Evolutionary conservation across 2,113 vertebrate species (phyloP).

Genomic region (Crypturellus undulatus): DNA sequence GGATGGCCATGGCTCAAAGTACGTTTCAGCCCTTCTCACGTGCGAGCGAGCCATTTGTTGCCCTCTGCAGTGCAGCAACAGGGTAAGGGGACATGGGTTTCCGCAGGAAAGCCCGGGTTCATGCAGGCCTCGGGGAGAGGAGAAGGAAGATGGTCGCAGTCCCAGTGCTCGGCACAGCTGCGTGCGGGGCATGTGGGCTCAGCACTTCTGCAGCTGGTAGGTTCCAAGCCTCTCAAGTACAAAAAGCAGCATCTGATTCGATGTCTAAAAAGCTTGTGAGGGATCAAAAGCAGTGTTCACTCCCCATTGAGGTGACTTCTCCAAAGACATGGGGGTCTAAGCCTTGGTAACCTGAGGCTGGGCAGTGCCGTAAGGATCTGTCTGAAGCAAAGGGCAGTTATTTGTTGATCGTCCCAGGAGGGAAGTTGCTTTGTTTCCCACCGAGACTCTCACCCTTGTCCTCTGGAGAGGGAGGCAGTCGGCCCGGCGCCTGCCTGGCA

Average conservation of each 20-base stretch:
- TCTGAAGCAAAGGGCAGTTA: not conserved
- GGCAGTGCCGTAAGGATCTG: not conserved
- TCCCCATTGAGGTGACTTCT: not conserved
- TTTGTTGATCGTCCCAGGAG: not conserved
- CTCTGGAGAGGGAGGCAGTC: not conserved
- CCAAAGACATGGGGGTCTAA: not conserved
- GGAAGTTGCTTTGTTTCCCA: not conserved
- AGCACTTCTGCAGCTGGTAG: not conserved
- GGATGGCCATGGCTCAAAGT: fast-evolving
- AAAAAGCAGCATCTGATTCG: not conserved
- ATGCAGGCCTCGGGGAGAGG: fast-evolving
- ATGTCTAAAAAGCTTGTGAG: fast-evolving
- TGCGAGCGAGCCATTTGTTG: not conserved
- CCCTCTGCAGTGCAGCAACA: too few species aligned
- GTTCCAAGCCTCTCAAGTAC: not conserved
- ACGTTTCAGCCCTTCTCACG: not conserved
- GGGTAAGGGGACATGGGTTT: fast-evolving
- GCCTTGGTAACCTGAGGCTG: not conserved
- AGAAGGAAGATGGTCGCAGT: not conserved
- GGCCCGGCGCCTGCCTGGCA: not conserved
- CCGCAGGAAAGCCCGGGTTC: not conserved
- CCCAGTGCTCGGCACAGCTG: not conserved
- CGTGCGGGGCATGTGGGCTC: fast-evolving
- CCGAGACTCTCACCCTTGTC: not conserved
- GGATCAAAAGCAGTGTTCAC: not conserved